Base-by-base conservation (phyloP, 2,888 invertebrate species). In the Leucophenga montana region DNA sequence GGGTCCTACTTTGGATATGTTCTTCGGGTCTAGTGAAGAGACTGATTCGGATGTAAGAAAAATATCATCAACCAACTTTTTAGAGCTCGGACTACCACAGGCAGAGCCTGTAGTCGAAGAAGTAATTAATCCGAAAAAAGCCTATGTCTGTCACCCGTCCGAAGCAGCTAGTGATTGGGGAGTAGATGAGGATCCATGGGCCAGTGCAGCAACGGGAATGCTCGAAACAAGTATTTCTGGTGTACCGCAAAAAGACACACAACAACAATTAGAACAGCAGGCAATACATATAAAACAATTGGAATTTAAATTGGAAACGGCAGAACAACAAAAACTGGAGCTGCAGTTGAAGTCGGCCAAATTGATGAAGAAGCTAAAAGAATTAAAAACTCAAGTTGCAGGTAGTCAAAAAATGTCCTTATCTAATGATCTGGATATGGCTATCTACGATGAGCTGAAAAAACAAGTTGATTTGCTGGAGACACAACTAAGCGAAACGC, bases 301-400 rank as follows among this genome's bases (percentile, higher is more conserved):
- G 5, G 90, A 92, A 77, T 85, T 89, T 1, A 91, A 93, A 73
- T 91, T 92, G 72, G 90, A 91, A 18, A 88, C 89, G 57, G 86
- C 93, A 20, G 89, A 90, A 70, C 90, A 91, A 68, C 94, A 94
- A 77, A 90, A 94, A 9, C 91, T 92, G 74, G 89, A 91, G 33
- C 89, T 91, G 71, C 93, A 94, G 86, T 88, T 92, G 0, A 95
- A 95, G 85, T 92, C 93, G 39, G 92, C 92, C 1, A 96, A 95
- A 89, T 91, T 95, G 75, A 89, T 97, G 77, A 94, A 94, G 80
- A 97, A 96, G 87, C 89, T 97, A 56, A 97, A 96, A 87, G 94
- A 95, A 84, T 91, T 95, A 68, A 97, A 1, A 92, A 91, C 72
- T 92, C 93, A 82, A 93, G 94, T 48, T 78, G 83, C 50, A 53